Conservation (phyloP, 2,113 vertebrate species). For the Origma solitaria region DNA sequence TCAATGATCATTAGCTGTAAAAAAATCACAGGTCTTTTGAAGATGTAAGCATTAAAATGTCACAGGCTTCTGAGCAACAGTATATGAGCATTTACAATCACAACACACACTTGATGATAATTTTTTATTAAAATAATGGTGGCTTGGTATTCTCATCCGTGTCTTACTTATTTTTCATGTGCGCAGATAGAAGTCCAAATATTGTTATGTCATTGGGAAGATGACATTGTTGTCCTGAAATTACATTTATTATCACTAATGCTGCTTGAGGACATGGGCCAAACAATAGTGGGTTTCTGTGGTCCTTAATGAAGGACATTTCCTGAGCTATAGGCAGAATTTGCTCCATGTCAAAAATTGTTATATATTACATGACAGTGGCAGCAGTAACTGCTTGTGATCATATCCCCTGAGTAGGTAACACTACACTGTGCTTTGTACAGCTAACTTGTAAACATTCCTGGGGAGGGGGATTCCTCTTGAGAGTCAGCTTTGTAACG, state of each 20-base stretch:
- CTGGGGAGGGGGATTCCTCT: background rate
- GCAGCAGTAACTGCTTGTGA: background rate
- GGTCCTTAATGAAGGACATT: background rate
- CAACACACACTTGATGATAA: background rate
- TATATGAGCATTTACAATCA: background rate
- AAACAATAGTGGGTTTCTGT: background rate
- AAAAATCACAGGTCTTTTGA: background rate
- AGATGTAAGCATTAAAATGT: background rate
- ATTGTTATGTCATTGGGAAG: background rate
- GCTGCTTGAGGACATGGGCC: background rate
- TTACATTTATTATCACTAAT: background rate
- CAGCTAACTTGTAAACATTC: background rate
- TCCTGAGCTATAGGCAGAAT: background rate
- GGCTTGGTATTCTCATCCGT: rapidly evolving
- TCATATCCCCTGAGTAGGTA: background rate
- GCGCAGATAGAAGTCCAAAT: background rate
- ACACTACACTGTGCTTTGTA: background rate
- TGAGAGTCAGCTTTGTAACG: rapidly evolving
- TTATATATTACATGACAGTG: background rate
- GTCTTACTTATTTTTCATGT: background rate
- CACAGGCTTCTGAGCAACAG: background rate
- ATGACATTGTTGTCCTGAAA: background rate
- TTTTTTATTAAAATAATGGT: background rate
- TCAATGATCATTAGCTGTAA: background rate
- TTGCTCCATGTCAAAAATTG: background rate